Evolutionary conservation across 1,140 invertebrate species (phyloP).

Genomic region (Papilio polytes): DNA sequence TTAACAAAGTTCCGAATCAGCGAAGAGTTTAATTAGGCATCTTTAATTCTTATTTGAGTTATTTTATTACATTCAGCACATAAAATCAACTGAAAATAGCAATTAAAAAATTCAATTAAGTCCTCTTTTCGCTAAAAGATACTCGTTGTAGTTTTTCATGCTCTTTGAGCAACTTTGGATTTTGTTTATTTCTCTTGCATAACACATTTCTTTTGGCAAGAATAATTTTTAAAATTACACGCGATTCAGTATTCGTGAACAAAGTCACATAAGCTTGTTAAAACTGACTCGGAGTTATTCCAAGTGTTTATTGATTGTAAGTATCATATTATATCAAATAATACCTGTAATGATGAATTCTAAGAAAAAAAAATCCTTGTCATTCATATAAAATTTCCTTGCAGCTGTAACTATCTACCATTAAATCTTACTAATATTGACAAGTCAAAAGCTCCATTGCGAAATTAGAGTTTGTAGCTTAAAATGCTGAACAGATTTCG

Average conservation of each 20-base stretch:
- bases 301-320: too few relatives aligned
- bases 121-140: background rate
- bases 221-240: background rate
- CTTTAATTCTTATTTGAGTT: slow-evolving; percentile 23
- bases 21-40: slow-evolving; percentile 27
- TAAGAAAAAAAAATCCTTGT: too few relatives aligned
- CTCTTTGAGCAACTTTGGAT: background rate
- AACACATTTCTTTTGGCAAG: background rate
- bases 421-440: background rate
- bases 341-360: too few relatives aligned
- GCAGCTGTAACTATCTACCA: background rate
- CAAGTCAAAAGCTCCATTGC: too few relatives aligned
- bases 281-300: background rate
- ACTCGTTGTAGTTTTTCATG: background rate
- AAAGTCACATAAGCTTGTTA: background rate
- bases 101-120: background rate
- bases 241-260: too few relatives aligned
- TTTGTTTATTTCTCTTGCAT: background rate
- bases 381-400: background rate
- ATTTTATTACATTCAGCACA: slow-evolving; percentile 8
- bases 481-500: too few relatives aligned
- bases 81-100: background rate
- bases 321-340: too few relatives aligned
- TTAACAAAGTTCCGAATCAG: slow-evolving; percentile 46
- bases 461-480: too few relatives aligned